Base-by-base conservation (phyloP, 2,888 invertebrate species). In the Netelia fuscicornis region DNA sequence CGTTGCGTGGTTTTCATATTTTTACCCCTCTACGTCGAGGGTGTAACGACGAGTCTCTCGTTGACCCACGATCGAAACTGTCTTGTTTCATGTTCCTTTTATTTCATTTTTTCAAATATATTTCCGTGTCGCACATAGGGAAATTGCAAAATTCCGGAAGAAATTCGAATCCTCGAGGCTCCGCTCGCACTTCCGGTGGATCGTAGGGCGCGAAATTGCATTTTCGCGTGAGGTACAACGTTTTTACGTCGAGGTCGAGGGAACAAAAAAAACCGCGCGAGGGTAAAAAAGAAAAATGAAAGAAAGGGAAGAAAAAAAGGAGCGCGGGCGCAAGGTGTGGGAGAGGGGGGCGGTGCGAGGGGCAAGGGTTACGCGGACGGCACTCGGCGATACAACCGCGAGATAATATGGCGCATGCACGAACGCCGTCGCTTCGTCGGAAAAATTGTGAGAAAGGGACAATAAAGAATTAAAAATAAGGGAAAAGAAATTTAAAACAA, bases 141-240 rank as follows among this genome's bases (percentile, higher is more conserved):
- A 56, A 70, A 52, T 30, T 30, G 74, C 62, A 25, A 65, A 81
- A 81, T 77, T 81, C 67, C 64, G 56, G 48, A 58, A 72, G 64
- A 52, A 77, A 77, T 54, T 84, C 72, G 62, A 71, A 52, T 25
- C 68, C 74, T 58, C 20, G 9, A 37, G 37, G 6, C 20, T 1
- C 11, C 13, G 0, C 48, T 13, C 3, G 52, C 30, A 76, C 75
- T 62, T 68, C 67, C 23, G 44, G 62, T 52, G 78, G 77, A 56
- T 81, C 65, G 77, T n/a, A 52, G 54, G 42, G 75, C 60, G 76
- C 68, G 83, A 80, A 86, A 87, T 87, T 80, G 83, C 83, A 75
- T 83, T 82, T 84, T 84, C 81, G 86, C 81, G 82, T 85, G 84
- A 52, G 71, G 17, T 67, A 65, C 52, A 37, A 81, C 65, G 65